A percentile compares a stretch with the other conserved stretches of the same genome.
phyloP scores from a whole-genome alignment of 2,797 vertebrate species.

The Ctenochaetus hawaiiensis region DNA sequence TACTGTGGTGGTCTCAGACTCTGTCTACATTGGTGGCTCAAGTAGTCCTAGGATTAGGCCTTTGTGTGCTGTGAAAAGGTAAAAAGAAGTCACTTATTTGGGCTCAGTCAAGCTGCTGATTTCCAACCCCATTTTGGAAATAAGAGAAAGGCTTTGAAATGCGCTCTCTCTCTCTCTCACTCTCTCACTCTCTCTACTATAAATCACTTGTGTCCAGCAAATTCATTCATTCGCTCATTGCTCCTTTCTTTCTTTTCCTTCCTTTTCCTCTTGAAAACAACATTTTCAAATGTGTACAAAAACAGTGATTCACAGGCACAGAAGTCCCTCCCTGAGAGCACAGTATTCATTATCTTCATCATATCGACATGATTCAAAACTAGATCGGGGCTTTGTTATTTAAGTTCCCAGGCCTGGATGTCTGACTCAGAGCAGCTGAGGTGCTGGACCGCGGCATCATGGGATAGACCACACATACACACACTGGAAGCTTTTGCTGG shows the following conservation, averaged over 20 bases:
- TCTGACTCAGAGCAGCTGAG: slow-evolving; percentile 78
- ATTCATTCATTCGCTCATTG: slow-evolving; percentile 74
- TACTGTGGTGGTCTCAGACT: slow-evolving; percentile 94
- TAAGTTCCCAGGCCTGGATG: slow-evolving; percentile 67
- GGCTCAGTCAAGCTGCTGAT: slow-evolving; percentile 97
- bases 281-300: slow-evolving; percentile 52
- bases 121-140: slow-evolving; percentile 88
- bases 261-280: slow-evolving; percentile 57
- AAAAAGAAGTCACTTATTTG: slow-evolving; percentile 99
- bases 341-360: slow-evolving; percentile 13
- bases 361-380: slow-evolving; percentile 63
- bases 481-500: slow-evolving; percentile 65
- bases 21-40: slow-evolving; percentile 95
- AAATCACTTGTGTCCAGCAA: slow-evolving; percentile 87
- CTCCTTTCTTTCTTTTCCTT: slow-evolving; percentile 40
- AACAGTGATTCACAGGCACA: slow-evolving; percentile 57
- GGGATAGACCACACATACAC: slow-evolving; percentile 78
- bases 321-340: slow-evolving; percentile 55
- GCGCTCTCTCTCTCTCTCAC: slow-evolving; percentile 81
- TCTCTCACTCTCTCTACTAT: slow-evolving; percentile 78
- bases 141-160: slow-evolving; percentile 91
- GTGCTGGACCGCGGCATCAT: slow-evolving; percentile 74
- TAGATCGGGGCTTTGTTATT: slow-evolving; percentile 67
- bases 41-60: slow-evolving; percentile 95
- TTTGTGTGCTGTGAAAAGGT: slow-evolving; percentile 96